These are phyloP conservation scores for Carassius gibelio DNA, from an alignment of 2,113 vertebrate species.

Conservation along the genomic window DNA sequence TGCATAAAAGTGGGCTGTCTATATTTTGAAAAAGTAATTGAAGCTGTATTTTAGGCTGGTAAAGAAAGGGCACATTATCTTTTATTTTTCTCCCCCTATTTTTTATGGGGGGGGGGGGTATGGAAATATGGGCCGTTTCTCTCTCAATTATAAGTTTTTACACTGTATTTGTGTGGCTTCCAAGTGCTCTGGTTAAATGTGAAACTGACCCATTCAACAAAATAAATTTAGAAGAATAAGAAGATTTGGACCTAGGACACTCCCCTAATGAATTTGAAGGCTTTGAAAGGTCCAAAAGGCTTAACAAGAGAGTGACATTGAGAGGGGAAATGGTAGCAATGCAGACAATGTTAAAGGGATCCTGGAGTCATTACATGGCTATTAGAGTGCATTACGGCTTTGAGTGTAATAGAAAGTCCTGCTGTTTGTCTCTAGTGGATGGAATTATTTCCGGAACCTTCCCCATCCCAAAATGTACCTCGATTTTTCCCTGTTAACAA, in stretches of 20 bases:
- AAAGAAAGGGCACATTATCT: constrained; percentile 14
- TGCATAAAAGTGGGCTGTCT: constrained; percentile 15
- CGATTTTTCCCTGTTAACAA: constrained; percentile 45
- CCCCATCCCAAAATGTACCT: constrained; percentile 43
- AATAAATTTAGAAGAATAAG: constrained; percentile 41
- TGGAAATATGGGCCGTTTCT: not conserved
- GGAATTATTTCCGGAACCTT: constrained; percentile 49
- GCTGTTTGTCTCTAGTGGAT: constrained; percentile 53
- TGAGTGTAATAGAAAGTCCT: constrained; percentile 48
- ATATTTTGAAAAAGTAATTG: constrained; percentile 49
- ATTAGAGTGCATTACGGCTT: constrained; percentile 58
- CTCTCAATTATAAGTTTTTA: constrained; percentile 8
- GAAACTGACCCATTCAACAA: constrained; percentile 30
- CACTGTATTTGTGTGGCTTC: constrained; percentile 20
- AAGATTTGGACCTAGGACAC: constrained; percentile 39
- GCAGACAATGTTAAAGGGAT: constrained; percentile 47
- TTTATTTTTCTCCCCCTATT: not conserved
- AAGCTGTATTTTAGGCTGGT: constrained; percentile 1
- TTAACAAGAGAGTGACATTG: constrained; percentile 51
- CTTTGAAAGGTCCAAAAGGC: constrained; percentile 41
- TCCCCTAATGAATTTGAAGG: constrained; percentile 46
- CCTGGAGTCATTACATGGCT: constrained; percentile 59
- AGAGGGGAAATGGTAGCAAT: constrained; percentile 42
- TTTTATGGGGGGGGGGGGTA: too few relatives aligned
- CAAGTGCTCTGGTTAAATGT: constrained; percentile 3